Percentiles rank a stretch among this genome's conserved stretches.
phyloP scores from a whole-genome alignment of 1,140 invertebrate species.

The Megalopta genalis region DNA sequence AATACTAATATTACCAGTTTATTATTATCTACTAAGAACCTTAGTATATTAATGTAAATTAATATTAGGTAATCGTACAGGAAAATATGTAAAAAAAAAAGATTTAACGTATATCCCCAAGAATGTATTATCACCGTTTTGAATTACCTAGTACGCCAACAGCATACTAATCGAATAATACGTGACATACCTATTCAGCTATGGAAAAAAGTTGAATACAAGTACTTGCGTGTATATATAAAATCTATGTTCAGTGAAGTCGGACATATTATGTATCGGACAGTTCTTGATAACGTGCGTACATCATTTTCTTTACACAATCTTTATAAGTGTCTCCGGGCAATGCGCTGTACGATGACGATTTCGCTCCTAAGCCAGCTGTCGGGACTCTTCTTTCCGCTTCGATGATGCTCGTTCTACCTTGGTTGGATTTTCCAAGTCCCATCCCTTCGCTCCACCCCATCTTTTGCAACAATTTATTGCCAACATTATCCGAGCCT shows the following conservation, averaged over 20 bases:
- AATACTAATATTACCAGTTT: slow-evolving; percentile 21
- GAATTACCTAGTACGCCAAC: slow-evolving; percentile 35
- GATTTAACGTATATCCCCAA: slow-evolving; percentile 30
- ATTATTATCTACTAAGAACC: slow-evolving; percentile 7
- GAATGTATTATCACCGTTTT: slow-evolving; percentile 49
- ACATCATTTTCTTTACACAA: slow-evolving; percentile 95
- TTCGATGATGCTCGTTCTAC: slow-evolving; percentile 95
- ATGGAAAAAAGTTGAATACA: slow-evolving; percentile 58
- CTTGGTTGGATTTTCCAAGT: slow-evolving; percentile 94
- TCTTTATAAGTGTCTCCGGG: slow-evolving; percentile 94
- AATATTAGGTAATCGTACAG: slow-evolving; percentile 10
- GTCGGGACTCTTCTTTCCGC: slow-evolving; percentile 84
- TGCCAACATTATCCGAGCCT: slow-evolving; percentile 93
- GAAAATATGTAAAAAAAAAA: slow-evolving; percentile 40
- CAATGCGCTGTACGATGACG: slow-evolving; percentile 86
- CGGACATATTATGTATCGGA: slow-evolving; percentile 79
- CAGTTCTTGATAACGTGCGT: slow-evolving; percentile 89
- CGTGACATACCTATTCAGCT: slow-evolving; percentile 51
- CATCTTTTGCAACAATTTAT: slow-evolving; percentile 97
- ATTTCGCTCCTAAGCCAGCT: slow-evolving; percentile 88
- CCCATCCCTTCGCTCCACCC: slow-evolving; percentile 98
- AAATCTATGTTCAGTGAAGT: slow-evolving; percentile 51
- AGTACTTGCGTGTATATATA: slow-evolving; percentile 47
- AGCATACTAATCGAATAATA: slow-evolving; percentile 42
- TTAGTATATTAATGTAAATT: slow-evolving; percentile 19